Evolutionary conservation across 2,113 vertebrate genomes (phyloP).

Genomic region (Glaucidium brasilianum): DNA sequence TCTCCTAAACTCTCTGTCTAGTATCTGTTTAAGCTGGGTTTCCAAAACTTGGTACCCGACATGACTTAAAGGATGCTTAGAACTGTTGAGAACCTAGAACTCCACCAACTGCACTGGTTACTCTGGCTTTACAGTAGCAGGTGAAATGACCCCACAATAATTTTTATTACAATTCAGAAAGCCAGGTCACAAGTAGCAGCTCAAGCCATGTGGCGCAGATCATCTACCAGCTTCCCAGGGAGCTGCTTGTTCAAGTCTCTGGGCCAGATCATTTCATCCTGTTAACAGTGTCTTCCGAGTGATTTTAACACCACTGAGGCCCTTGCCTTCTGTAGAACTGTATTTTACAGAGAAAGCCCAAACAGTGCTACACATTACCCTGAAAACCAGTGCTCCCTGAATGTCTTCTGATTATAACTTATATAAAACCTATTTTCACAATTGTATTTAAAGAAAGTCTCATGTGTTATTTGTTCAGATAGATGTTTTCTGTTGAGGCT

Average conservation of each 20-base stretch:
- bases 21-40: background rate
- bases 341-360: background rate
- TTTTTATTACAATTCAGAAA: background rate
- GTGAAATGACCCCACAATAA: background rate
- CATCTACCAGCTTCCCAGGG: background rate
- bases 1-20: background rate
- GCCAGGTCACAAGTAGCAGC: slow-evolving; percentile 14
- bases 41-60: background rate
- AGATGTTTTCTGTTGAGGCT: background rate
- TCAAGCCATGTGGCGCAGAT: background rate
- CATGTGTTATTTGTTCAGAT: background rate
- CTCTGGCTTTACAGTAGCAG: background rate
- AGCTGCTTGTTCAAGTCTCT: background rate
- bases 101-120: background rate
- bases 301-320: background rate
- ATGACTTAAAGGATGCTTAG: background rate
- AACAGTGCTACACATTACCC: background rate
- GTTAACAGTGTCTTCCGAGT: background rate
- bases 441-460: background rate
- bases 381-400: background rate
- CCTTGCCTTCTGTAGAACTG: background rate
- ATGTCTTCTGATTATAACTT: background rate
- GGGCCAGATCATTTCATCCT: background rate
- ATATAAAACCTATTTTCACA: background rate
- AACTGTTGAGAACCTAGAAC: background rate